Base-by-base conservation (phyloP, 2,888 invertebrate genomes). In the Neoascia interrupta region DNA sequence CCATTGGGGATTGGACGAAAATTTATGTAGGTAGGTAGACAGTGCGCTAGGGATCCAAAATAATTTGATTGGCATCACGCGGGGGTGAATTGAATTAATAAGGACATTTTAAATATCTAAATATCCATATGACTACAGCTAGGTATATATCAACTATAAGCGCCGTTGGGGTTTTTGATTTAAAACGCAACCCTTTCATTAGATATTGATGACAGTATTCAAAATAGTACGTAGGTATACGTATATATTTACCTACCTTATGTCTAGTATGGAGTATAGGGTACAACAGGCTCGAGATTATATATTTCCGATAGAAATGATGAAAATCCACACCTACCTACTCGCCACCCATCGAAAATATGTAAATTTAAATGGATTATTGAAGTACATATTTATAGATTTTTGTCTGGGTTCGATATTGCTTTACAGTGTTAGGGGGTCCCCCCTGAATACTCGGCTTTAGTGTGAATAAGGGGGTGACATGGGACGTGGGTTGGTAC, bases 191-290 rank as follows among this genome's bases (percentile, higher is more conserved):
- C 34, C 64, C 54, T 45, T 15, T 21, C 28, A 68, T 60, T 74
- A 34, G 68, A 41, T 54, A 68, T 68, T 74, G 74, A 74, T 66
- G 60, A 34, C 66, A 60, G 39, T 45, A 47, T 63, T 69, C 11
- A 43, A 58, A 49, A 3, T 4, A 6, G 31, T 8, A 26, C 26
- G 31, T 5, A 31, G 31, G n/a, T n/a, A n/a, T n/a, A n/a, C n/a
- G n/a, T 1, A 26, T 26, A 26, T 26, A 26, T 26, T 10, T 10
- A 26, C 26, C 1, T 26, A 26, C 26, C n/a, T n/a, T n/a, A n/a
- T n/a, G n/a, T n/a, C n/a, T n/a, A n/a, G n/a, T n/a, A n/a, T n/a
- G n/a, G n/a, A n/a, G n/a, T n/a, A n/a, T n/a, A n/a, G n/a, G n/a
- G n/a, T n/a, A n/a, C n/a, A n/a, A n/a, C n/a, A n/a, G n/a, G n/a